A percentile compares a stretch with the other conserved stretches of the same genome.
These are phyloP conservation scores for Champsocephalus gunnari DNA, from an alignment of 2,797 vertebrate species.

Conservation along the genomic window DNA sequence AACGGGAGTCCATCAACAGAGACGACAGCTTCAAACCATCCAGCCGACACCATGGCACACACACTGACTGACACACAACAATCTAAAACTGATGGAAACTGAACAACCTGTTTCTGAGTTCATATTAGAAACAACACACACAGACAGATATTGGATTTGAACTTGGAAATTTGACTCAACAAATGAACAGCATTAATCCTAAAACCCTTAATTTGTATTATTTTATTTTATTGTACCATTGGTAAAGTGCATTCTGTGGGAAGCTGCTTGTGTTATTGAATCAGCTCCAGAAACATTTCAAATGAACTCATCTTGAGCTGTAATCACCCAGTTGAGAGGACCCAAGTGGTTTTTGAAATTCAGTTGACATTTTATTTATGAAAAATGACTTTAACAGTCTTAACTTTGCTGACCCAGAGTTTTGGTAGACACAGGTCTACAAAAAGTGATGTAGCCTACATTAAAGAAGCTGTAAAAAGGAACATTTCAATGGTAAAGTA, in stretches of 20 bases:
- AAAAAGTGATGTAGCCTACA: too few relatives aligned
- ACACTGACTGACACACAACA: slow-evolving; percentile 34
- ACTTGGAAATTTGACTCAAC: too few relatives aligned
- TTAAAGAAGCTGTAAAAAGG: too few relatives aligned
- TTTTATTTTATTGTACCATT: too few relatives aligned
- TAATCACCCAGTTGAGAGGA: not conserved
- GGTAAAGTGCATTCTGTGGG: too few relatives aligned
- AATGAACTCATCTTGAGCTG: not conserved
- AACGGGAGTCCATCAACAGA: slow-evolving; percentile 14
- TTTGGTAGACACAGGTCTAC: not conserved
- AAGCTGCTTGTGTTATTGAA: too few relatives aligned
- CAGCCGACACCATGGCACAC: slow-evolving; percentile 37
- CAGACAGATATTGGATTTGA: not conserved
- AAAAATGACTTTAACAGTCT: not conserved
- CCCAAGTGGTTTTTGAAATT: not conserved
- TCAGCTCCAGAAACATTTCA: not conserved
- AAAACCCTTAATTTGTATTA: too few relatives aligned
- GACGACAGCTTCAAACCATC: slow-evolving; percentile 47
- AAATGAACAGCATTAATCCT: too few relatives aligned
- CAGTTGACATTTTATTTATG: not conserved
- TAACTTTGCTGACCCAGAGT: not conserved
- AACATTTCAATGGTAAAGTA: too few relatives aligned
- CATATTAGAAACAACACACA: slow-evolving; percentile 1
- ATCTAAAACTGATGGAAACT: too few relatives aligned
- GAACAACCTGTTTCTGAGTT: too few relatives aligned